Evolutionary conservation across 2,113 vertebrate species (phyloP).

Genomic region (Tenebrosternarchus preto): DNA sequence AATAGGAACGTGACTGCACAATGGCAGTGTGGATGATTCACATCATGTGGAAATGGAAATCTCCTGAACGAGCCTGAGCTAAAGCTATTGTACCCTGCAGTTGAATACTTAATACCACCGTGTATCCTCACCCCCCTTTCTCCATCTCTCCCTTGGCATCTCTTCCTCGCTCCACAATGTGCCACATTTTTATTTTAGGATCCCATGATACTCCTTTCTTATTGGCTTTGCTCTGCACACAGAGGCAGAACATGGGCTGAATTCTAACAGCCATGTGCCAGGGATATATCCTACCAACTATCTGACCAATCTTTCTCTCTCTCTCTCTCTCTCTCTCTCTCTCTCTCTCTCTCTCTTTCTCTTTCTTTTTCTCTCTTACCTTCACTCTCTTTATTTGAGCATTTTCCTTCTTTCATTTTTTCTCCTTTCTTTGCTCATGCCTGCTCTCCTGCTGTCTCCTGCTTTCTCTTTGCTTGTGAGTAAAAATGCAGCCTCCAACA

Average conservation of each 20-base stretch:
- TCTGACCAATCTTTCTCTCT: background rate
- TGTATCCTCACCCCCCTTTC: constrained; percentile 52
- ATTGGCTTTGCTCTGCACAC: constrained; percentile 66
- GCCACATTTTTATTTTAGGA: constrained; percentile 58
- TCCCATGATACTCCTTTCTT: constrained; percentile 65
- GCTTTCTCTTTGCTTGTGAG: background rate
- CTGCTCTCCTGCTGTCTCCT: background rate
- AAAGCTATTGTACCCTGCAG: constrained; percentile 55
- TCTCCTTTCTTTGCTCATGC: background rate
- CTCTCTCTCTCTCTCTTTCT: constrained; percentile 4
- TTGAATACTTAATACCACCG: constrained; percentile 64
- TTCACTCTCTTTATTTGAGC: constrained; percentile 17
- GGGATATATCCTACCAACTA: constrained; percentile 37
- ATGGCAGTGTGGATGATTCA: constrained; percentile 61
- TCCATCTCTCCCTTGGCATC: constrained; percentile 43
- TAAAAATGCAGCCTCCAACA: constrained; percentile 30
- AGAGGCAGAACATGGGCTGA: constrained; percentile 62
- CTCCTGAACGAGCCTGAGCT: constrained; percentile 51
- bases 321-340: background rate
- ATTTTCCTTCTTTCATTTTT: constrained; percentile 17
- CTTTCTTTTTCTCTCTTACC: constrained; percentile 9
- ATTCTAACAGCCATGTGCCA: constrained; percentile 60
- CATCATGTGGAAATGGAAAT: constrained; percentile 61
- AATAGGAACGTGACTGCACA: constrained; percentile 60
- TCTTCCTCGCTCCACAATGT: constrained; percentile 48